Percentiles rank a stretch among this genome's conserved stretches.
These are phyloP conservation scores for Agapetus fuscipes DNA, from an alignment of 2,888 invertebrate species.

Conservation along the genomic window DNA sequence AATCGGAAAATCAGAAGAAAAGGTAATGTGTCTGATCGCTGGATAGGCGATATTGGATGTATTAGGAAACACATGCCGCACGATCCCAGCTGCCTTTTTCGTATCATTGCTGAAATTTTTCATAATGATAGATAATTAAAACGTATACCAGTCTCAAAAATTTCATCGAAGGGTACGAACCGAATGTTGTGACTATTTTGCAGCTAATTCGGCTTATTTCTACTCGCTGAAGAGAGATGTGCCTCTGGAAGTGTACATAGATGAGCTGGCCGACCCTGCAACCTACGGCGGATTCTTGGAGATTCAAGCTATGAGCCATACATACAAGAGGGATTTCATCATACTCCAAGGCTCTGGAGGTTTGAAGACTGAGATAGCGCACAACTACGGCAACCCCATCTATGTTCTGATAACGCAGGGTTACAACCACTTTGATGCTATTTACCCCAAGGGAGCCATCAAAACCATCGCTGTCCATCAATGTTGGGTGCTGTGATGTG, in stretches of 20 bases:
- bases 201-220: constrained; percentile 23
- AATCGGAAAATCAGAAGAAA: no score
- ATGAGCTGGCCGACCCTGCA: constrained; percentile 58
- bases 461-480: no score
- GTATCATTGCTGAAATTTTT: constrained; percentile 81
- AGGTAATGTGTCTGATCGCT: no score
- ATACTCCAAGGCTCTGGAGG: constrained; percentile 59
- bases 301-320: constrained; percentile 58
- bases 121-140: no score
- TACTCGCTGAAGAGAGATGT: background rate
- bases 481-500: no score
- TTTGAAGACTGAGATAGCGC: constrained; percentile 44
- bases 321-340: constrained; percentile 62
- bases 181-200: constrained; percentile 66
- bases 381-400: constrained; percentile 47
- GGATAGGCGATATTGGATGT: constrained; percentile 69
- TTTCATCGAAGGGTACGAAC: constrained; percentile 65
- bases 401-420: constrained; percentile 41
- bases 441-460: constrained; percentile 65
- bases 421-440: constrained; percentile 74
- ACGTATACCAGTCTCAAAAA: constrained; percentile 59
- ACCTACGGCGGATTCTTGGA: constrained; percentile 62
- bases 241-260: constrained; percentile 54
- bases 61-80: constrained; percentile 82
- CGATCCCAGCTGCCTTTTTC: constrained; percentile 81